phyloP scores from a whole-genome alignment of 2,113 vertebrate genomes.

The Rhinoderma darwinii region DNA sequence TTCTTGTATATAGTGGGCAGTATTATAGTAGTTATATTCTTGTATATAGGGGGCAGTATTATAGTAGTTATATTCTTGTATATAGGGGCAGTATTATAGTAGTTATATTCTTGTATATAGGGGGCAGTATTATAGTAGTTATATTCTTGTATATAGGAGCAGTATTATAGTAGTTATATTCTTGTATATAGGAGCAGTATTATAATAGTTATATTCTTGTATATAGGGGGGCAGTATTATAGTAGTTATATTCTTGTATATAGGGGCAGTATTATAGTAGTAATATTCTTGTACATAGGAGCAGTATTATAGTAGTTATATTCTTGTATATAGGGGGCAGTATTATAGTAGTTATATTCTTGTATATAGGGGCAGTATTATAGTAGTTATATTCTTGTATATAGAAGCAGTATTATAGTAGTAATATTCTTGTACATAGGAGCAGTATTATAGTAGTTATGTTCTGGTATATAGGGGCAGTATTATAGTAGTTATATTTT shows the following conservation, averaged over 20 bases:
- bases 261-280: neutral
- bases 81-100: too few relatives aligned
- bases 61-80: too few relatives aligned
- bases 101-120: too few relatives aligned
- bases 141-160: neutral
- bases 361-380: neutral
- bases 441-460: too few relatives aligned
- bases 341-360: neutral
- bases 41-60: too few relatives aligned
- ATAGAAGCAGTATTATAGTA: neutral
- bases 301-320: slow-evolving; percentile 18
- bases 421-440: neutral
- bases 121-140: neutral
- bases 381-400: neutral
- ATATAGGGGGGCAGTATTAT: neutral
- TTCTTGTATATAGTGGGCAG: too few relatives aligned
- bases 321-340: slow-evolving; percentile 3
- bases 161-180: neutral
- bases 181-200: neutral
- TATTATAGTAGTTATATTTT: too few relatives aligned
- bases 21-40: too few relatives aligned
- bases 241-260: neutral
- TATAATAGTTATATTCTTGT: slow-evolving; percentile 12
- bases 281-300: neutral
- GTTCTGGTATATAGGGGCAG: too few relatives aligned